A percentile compares a stretch with the other conserved stretches of the same genome.
These are phyloP conservation scores for Clarias laeviceps DNA, from an alignment of 2,797 vertebrate species.

Conservation along the genomic window DNA sequence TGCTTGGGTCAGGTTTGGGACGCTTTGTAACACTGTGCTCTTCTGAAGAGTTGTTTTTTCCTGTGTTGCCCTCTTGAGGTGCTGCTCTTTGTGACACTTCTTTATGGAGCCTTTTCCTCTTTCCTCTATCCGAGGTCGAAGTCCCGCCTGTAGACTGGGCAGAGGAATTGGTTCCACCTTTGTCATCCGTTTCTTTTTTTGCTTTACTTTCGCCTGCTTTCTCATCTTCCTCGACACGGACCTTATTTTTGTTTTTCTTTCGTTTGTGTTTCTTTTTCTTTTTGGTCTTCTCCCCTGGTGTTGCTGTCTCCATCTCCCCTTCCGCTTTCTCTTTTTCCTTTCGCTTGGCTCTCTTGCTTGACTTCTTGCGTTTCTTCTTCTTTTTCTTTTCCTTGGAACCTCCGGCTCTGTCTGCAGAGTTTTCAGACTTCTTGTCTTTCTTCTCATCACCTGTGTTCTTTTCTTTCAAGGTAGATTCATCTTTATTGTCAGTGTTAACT, in stretches of 20 bases:
- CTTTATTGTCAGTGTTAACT: constrained; percentile 63
- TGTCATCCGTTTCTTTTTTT: constrained; percentile 61
- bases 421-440: constrained; percentile 67
- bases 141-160: constrained; percentile 55
- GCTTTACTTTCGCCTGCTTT: constrained; percentile 65
- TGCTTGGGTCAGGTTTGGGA: constrained; percentile 75
- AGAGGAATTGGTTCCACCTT: constrained; percentile 56
- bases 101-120: constrained; percentile 79
- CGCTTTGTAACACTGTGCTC: constrained; percentile 81
- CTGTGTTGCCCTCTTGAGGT: constrained; percentile 74
- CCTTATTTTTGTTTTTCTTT: constrained; percentile 89
- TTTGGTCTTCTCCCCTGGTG: constrained; percentile 83
- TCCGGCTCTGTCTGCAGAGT: constrained; percentile 70
- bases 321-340: constrained; percentile 78
- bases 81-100: constrained; percentile 78
- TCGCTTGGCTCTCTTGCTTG: constrained; percentile 84
- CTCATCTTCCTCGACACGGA: constrained; percentile 58
- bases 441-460: constrained; percentile 60
- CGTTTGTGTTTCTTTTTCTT: constrained; percentile 93
- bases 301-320: constrained; percentile 75
- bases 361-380: constrained; percentile 99
- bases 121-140: constrained; percentile 75
- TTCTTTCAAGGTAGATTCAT: constrained; percentile 64
- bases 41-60: constrained; percentile 73
- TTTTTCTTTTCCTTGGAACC: constrained; percentile 90